Conservation (phyloP, 2,797 vertebrate species). For the Acridotheres tristis region DNA sequence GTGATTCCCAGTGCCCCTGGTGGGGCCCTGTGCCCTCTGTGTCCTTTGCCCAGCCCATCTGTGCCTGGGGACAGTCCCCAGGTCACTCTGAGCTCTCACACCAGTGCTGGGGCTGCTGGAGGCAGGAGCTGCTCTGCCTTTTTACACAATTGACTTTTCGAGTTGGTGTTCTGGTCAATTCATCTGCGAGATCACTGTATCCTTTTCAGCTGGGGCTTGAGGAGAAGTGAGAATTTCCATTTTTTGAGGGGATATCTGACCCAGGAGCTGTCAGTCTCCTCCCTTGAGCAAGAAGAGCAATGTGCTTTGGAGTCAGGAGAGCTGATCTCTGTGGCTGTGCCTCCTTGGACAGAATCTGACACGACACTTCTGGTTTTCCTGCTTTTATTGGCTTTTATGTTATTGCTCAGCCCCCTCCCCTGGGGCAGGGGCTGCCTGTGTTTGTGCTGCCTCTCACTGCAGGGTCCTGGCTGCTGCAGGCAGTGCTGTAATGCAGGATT, state of each 20-base stretch:
- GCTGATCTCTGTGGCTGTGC: background rate
- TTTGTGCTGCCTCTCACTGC: background rate
- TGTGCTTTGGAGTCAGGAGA: background rate
- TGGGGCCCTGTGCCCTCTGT: background rate
- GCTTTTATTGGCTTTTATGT: background rate
- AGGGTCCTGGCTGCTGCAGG: background rate
- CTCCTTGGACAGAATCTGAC: background rate
- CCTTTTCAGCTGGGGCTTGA: background rate
- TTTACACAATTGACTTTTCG: background rate
- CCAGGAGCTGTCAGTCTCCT: background rate
- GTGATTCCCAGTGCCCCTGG: background rate
- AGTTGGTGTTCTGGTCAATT: fast-evolving
- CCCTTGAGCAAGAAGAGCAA: background rate
- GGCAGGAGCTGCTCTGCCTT: background rate
- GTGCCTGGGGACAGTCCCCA: background rate
- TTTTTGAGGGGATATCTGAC: background rate
- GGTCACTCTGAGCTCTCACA: fast-evolving
- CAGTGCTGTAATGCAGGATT: background rate
- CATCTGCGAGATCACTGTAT: background rate
- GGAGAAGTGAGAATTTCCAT: background rate
- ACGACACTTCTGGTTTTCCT: fast-evolving
- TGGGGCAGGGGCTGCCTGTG: background rate
- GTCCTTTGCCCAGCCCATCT: background rate
- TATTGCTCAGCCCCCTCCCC: background rate
- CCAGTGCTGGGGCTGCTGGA: background rate